A percentile compares a stretch with the other conserved stretches of the same genome.
phyloP scores from a whole-genome alignment of 2,888 invertebrate genomes.

The Girardia tigrina region DNA sequence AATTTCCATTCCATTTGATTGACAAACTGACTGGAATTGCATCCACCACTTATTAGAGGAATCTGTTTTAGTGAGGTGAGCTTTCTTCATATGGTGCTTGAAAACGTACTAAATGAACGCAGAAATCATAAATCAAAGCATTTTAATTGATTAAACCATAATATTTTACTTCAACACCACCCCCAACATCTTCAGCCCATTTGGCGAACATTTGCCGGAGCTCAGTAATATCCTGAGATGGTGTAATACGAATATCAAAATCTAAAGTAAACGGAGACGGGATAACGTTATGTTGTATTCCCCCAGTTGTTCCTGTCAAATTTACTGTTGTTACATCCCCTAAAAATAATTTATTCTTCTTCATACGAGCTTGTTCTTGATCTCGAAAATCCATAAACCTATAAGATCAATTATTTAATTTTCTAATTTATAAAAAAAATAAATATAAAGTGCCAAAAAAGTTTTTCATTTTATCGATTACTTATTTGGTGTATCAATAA shows the following conservation, averaged over 20 bases:
- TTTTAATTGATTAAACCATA: too few relatives aligned
- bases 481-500: too few relatives aligned
- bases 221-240: conserved; percentile 41
- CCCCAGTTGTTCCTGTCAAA: conserved; percentile 66
- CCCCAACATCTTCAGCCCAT: conserved; percentile 58
- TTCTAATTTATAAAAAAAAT: too few relatives aligned
- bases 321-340: conserved; percentile 78
- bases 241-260: conserved; percentile 48
- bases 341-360: conserved; percentile 58
- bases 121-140: too few relatives aligned
- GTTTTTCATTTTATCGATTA: too few relatives aligned
- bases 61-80: conserved; percentile 48
- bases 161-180: too few relatives aligned
- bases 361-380: conserved; percentile 48
- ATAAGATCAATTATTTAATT: too few relatives aligned
- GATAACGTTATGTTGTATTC: conserved; percentile 76
- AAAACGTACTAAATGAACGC: neutral
- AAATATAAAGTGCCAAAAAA: too few relatives aligned
- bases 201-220: conserved; percentile 43
- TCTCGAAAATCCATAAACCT: conserved; percentile 33
- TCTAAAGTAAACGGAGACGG: conserved; percentile 61
- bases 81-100: neutral
- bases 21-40: conserved; percentile 56
- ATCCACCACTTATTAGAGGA: conserved; percentile 60
- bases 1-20: conserved; percentile 58